Evolutionary conservation across 2,797 vertebrate genomes (phyloP).

Genomic region (Hemitrygon akajei): DNA sequence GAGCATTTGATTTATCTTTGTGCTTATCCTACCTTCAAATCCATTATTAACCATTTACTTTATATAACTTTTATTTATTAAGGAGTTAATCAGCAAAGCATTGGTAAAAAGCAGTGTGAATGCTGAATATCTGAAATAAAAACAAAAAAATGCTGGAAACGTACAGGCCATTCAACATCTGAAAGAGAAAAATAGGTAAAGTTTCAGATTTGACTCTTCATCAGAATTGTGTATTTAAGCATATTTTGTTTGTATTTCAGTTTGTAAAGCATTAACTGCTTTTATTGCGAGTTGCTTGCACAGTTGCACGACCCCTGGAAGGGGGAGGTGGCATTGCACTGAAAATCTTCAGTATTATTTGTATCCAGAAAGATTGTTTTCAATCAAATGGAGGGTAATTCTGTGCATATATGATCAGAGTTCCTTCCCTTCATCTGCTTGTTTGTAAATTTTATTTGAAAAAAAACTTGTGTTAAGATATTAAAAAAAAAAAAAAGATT

Average conservation of each 20-base stretch:
- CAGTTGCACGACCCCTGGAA: neutral
- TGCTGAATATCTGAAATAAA: conserved; percentile 35
- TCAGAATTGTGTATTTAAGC: conserved; percentile 35
- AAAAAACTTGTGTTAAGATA: too few relatives aligned
- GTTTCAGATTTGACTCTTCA: conserved; percentile 35
- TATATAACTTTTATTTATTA: conserved; percentile 36
- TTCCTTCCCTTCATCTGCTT: neutral
- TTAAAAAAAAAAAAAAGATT: too few relatives aligned
- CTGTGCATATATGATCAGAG: neutral
- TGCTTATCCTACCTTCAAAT: conserved; percentile 32
- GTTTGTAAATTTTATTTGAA: neutral
- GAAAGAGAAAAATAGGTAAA: conserved; percentile 34
- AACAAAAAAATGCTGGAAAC: conserved; percentile 33
- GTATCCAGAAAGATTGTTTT: neutral
- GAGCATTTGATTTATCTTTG: conserved; percentile 36
- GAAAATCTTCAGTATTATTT: neutral
- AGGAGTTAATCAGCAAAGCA: conserved; percentile 36
- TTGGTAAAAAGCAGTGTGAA: conserved; percentile 36
- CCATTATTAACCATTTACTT: conserved; percentile 35
- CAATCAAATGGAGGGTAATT: neutral
- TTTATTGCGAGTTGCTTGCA: conserved; percentile 29
- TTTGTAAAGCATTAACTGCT: conserved; percentile 35
- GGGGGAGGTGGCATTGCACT: neutral
- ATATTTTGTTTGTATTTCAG: conserved; percentile 35
- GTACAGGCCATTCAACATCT: conserved; percentile 33